Evolutionary conservation across 2,888 invertebrate genomes (phyloP).

Genomic region (Drosophila aldrichi): DNA sequence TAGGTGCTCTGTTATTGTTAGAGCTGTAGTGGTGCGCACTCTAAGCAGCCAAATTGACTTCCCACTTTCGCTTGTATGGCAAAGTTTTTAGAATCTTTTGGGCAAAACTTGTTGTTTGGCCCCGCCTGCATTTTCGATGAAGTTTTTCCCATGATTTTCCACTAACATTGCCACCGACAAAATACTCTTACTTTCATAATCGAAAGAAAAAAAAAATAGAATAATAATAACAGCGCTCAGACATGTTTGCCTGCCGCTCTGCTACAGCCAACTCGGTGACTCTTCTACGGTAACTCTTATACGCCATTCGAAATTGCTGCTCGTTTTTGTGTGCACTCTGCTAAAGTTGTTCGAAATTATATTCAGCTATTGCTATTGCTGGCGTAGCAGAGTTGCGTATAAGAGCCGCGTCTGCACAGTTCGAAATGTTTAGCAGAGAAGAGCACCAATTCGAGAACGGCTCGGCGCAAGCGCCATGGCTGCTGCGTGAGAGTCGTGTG

Average conservation of each 20-base stretch:
- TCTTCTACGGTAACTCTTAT: conserved; percentile 38
- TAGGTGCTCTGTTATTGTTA: conserved; percentile 32
- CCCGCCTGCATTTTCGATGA: conserved; percentile 56
- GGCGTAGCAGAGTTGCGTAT: conserved; percentile 42
- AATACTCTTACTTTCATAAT: conserved; percentile 71
- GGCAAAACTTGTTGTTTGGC: conserved; percentile 30
- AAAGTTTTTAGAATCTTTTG: conserved; percentile 70
- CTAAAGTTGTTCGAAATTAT: conserved; percentile 49
- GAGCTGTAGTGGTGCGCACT: conserved; percentile 11
- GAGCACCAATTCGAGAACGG: conserved; percentile 27
- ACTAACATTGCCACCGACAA: conserved; percentile 9
- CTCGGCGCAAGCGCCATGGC: conserved; percentile 44
- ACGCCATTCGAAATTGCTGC: not conserved
- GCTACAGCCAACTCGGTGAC: not conserved
- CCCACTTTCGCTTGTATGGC: conserved; percentile 62
- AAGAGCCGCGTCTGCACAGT: conserved; percentile 68
- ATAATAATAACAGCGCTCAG: conserved; percentile 34
- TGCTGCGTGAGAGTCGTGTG: conserved; percentile 55
- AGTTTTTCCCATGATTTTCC: conserved; percentile 57
- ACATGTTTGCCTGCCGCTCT: conserved; percentile 55
- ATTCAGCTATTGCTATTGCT: conserved; percentile 58
- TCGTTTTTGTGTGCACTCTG: conserved; percentile 31
- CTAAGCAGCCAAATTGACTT: conserved; percentile 51
- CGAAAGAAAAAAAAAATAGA: conserved; percentile 13
- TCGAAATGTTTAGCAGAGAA: conserved; percentile 49